Evolutionary conservation across 2,888 invertebrate genomes (phyloP), one percentile per base, ranked within the genome.

Genomic region (Eristalis pertinax): DNA sequence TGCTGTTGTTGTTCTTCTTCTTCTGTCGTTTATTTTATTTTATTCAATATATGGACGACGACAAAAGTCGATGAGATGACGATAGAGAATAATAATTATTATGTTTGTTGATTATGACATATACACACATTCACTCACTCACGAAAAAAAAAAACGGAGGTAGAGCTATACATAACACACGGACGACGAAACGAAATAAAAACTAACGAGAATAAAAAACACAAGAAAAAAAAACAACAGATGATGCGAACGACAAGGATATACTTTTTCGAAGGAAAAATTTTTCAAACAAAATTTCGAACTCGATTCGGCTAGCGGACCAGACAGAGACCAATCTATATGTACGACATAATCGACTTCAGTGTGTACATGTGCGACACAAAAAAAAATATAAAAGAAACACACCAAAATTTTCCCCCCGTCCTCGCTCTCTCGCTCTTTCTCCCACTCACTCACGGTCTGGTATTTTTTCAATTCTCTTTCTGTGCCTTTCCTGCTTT

Each of bases 311-410:
- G 50, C 50, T 1, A 50, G 50, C 50, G 19, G n/a, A 50, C 19
- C 50, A 50, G 50, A 50, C 50, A 50, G 50, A 50, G 50, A 50
- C 50, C 50, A 50, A 50, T 50, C 50, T 50, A 50, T 50, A 19
- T 8, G 50, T n/a, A 26, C 58, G 56, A 13, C 32, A 67, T 73
- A 82, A 77, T 77, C 70, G 35, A 64, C 4, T 67, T 60, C 26
- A n/a, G n/a, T 50, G 60, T 60, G 67, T 19, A 63, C 62, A 50
- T 50, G 50, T 50, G 50, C 50, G 19, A 19, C 63, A 58, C 60
- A 68, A 62, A 63, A 69, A 62, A 15, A 56, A 26, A 24, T 56
- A 22, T 32, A 26, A 69, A 26, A 69, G 19, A 29, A 73, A 29
- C 7, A 26, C 11, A 8, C 26, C 5, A 19, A 11, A 60, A 60